Conservation (phyloP, 2,888 invertebrate species). For the Prosapia bicincta region DNA sequence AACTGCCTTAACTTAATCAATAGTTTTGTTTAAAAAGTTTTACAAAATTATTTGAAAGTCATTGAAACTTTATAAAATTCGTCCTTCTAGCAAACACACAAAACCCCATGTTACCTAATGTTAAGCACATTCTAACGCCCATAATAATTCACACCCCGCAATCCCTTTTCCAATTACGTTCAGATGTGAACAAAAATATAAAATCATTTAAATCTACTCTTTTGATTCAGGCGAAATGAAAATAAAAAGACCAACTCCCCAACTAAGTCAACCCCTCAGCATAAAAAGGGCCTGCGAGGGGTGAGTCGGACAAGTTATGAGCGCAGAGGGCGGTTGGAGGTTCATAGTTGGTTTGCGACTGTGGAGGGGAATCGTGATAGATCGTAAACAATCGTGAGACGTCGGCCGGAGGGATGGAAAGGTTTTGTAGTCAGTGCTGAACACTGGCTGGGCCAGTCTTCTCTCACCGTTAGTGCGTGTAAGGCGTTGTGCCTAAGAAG, state of each 20-base stretch:
- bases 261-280: constrained; percentile 28
- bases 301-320: constrained; percentile 28
- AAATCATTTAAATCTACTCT: constrained; percentile 4
- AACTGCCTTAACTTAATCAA: too few relatives aligned
- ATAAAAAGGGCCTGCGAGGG: constrained; percentile 27
- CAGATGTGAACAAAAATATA: neutral
- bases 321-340: constrained; percentile 14
- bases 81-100: too few relatives aligned
- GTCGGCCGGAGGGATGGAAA: constrained; percentile 9
- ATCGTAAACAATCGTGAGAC: constrained; percentile 8
- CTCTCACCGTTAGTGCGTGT: neutral
- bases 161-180: neutral
- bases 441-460: constrained; percentile 18
- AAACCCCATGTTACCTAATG: too few relatives aligned
- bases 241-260: constrained; percentile 30
- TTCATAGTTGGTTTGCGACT: constrained; percentile 25
- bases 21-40: too few relatives aligned
- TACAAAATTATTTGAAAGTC: neutral
- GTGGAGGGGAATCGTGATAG: constrained; percentile 14
- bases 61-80: neutral
- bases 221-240: constrained; percentile 26
- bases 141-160: neutral
- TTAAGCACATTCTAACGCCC: too few relatives aligned
- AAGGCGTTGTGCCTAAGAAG: too few relatives aligned
- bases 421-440: constrained; percentile 17